Evolutionary conservation across 1,140 invertebrate species (phyloP), one percentile per base, ranked within the genome.

Genomic region (Polypedilum vanderplanki): DNA sequence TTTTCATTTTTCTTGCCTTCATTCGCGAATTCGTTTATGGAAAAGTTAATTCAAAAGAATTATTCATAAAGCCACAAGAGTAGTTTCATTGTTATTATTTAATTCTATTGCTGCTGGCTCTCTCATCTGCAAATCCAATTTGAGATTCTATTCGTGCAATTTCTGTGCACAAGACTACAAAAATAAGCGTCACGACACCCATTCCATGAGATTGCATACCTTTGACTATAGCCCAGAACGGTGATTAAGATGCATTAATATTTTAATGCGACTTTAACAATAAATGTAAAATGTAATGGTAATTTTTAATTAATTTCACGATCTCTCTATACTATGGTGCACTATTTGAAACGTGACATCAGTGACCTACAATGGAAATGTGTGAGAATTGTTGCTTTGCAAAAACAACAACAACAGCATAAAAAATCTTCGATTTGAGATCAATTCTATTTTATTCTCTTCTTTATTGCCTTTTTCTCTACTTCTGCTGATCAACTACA

Each of bases 271-370:
- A 57, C 46, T 57, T 57, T 57, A 57, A n/a, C 12, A 57, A 57
- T 57, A 57, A 57, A n/a, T 15, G n/a, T n/a, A 57, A 57, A 57
- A 57, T 57, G 46, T 57, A 57, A 57, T 57, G n/a, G 46, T 57
- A 57, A 57, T 57, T 57, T 33, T 57, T 57, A 57, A 57, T 57
- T 57, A 57, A 57, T 57, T 57, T 57, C 46, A 57, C n/a, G 46
- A 57, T 57, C 46, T 57, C n/a, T n/a, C 46, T 57, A 57, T 57
- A 33, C 24, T 33, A 33, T 33, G 24, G 24, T 33, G 46, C 46
- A 57, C 46, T n/a, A 57, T 57, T 57, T n/a, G n/a, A 57, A 57
- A 57, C 46, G 46, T 57, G 46, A 57, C 46, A 57, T 57, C n/a
- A n/a, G 12, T 57, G 46, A 57, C 46, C 46, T 57, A 57, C 46